Base-by-base conservation (phyloP, 2,113 vertebrate species). In the Pachyramphus minor region DNA sequence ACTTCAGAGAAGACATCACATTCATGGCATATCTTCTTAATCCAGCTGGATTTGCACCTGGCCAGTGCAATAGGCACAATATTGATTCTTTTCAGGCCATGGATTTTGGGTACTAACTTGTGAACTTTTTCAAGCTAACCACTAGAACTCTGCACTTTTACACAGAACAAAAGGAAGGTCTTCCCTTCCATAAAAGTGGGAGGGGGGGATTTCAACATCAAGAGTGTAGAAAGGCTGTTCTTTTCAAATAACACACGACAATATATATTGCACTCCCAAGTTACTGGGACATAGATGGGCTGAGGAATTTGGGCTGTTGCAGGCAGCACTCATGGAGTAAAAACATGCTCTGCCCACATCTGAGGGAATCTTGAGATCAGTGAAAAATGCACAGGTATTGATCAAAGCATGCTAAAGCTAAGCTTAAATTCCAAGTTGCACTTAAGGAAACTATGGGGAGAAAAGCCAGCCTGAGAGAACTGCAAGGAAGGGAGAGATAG, bases 311-410 rank as follows among this genome's bases (percentile, higher is more conserved):
- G 56, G 33, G 42, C 19, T 68, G 17, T 31, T 62, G 8, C 7
- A 7, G 47, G 35, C 11, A 22, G 27, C 39, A n/a, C 31, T 87
- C 0, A 0, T 11, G n/a, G 37, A 53, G 31, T 28, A 16, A 81
- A 47, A 24, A 6, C 8, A 15, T 33, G 28, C 14, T 63, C 17
- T 73, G 47, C 41, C 69, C 68, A n/a, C 7, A 45, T 14, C 56
- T 73, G n/a, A 49, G 28, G n/a, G 52, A 67, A 35, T 53, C 58
- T 45, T 73, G 45, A 33, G 27, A 0, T 56, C 6, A 73, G n/a
- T 42, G 39, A 53, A 52, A 53, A 64, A 23, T 41, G 42, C 17
- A 18, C 53, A 63, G 52, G 13, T 53, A 44, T 55, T 69, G 44
- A 75, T 89, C 41, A 30, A 52, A 82, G 53, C 18, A 4, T 18